Evolutionary conservation across 1,140 invertebrate genomes (phyloP).

Genomic region (Lordiphosa collinella): DNA sequence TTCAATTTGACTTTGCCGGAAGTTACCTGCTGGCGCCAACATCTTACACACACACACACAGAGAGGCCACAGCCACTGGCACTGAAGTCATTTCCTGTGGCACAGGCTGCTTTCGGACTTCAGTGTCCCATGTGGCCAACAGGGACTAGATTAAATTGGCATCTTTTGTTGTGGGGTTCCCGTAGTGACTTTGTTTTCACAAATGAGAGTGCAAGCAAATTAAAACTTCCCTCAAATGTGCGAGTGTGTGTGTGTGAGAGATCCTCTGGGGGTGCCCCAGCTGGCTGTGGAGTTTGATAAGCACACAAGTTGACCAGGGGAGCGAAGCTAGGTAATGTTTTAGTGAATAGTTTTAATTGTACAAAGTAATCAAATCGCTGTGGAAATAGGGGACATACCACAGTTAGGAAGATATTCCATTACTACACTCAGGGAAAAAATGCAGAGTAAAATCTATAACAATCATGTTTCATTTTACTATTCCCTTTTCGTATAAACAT

Average conservation of each 20-base stretch:
- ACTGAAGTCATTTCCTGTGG: conserved; percentile 73
- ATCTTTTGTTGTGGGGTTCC: conserved; percentile 71
- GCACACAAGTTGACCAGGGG: not conserved
- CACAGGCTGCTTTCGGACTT: conserved; percentile 11
- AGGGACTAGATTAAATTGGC: conserved; percentile 79
- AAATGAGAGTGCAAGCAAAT: conserved; percentile 69
- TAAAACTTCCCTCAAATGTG: conserved; percentile 59
- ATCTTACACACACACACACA: conserved; percentile 37
- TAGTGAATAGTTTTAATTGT: conserved; percentile 6
- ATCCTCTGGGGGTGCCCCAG: not conserved
- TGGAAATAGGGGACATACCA: too few species aligned
- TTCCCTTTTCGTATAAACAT: too few species aligned
- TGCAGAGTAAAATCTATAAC: too few species aligned
- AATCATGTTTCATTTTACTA: too few species aligned
- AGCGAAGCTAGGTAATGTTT: conserved; percentile 4
- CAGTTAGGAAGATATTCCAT: too few species aligned
- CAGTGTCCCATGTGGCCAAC: conserved; percentile 76
- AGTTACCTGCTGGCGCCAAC: conserved; percentile 76
- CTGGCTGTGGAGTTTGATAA: conserved; percentile 8
- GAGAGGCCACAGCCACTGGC: conserved; percentile 21
- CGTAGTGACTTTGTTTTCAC: conserved; percentile 68
- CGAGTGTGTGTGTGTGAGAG: conserved; percentile 7
- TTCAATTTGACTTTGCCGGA: conserved; percentile 76
- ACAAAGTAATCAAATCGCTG: too few species aligned
- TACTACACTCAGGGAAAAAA: too few species aligned